These are phyloP conservation scores for Scaptomyza parva DNA, from an alignment of 2,888 invertebrate species.

Conservation along the genomic window DNA sequence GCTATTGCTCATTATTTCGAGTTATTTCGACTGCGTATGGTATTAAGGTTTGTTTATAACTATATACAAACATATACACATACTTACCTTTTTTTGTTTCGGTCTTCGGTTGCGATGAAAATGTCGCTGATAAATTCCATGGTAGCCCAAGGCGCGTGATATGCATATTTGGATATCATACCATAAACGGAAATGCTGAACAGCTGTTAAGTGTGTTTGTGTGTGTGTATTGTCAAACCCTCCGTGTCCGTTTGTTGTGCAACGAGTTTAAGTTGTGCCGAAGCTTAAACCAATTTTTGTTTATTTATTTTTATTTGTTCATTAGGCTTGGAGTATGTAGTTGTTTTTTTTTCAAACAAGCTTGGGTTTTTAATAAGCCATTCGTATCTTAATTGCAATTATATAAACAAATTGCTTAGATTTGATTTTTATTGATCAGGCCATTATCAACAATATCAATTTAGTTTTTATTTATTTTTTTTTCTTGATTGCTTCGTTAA, in stretches of 20 bases:
- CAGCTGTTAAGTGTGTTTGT: slow-evolving; percentile 47
- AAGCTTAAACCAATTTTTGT: slow-evolving; percentile 23
- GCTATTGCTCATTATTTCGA: slow-evolving; percentile 70
- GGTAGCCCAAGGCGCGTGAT: slow-evolving; percentile 51
- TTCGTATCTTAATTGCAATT: slow-evolving; percentile 17
- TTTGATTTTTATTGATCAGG: slow-evolving; percentile 11
- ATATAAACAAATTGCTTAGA: background rate
- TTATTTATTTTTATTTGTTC: slow-evolving; percentile 26
- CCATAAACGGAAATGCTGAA: slow-evolving; percentile 64
- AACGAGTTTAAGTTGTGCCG: slow-evolving; percentile 48
- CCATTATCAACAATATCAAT: slow-evolving; percentile 19
- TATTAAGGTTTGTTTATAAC: slow-evolving; percentile 3
- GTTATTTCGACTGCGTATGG: slow-evolving; percentile 52
- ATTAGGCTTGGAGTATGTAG: slow-evolving; percentile 12
- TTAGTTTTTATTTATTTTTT: slow-evolving; percentile 12
- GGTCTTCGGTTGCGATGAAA: slow-evolving; percentile 42
- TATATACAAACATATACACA: slow-evolving; percentile 5
- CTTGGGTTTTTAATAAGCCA: slow-evolving; percentile 20
- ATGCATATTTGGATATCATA: slow-evolving; percentile 62
- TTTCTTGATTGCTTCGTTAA: background rate
- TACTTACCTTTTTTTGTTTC: background rate
- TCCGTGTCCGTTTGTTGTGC: slow-evolving; percentile 30
- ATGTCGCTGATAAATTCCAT: slow-evolving; percentile 66
- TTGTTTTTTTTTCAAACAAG: slow-evolving; percentile 7
- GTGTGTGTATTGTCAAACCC: slow-evolving; percentile 6